A percentile compares a stretch with the other conserved stretches of the same genome.
phyloP scores from a whole-genome alignment of 2,888 invertebrate genomes.

The Ophonus ardosiacus region DNA sequence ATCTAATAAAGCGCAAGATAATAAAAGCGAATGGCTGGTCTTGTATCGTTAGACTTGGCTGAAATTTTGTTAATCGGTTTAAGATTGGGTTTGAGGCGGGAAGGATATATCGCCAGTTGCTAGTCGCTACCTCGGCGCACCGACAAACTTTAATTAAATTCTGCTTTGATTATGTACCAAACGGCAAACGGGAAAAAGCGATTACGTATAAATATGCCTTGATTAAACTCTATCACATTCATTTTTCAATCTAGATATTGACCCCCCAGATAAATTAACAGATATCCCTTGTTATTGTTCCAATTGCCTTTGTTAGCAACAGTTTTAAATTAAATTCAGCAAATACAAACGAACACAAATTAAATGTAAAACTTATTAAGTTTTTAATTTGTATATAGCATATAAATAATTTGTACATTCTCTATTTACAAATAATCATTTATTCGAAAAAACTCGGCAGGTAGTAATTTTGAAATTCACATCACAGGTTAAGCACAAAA shows the following conservation, averaged over 20 bases:
- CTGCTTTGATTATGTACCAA: constrained; percentile 74
- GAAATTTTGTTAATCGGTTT: constrained; percentile 75
- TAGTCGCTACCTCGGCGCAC: constrained; percentile 64
- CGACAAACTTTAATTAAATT: constrained; percentile 75
- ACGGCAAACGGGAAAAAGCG: constrained; percentile 72
- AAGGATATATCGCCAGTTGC: constrained; percentile 67
- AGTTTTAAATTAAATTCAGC: not conserved
- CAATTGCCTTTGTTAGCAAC: not conserved
- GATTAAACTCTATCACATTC: constrained; percentile 73
- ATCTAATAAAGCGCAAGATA: constrained; percentile 68
- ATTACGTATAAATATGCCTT: constrained; percentile 74
- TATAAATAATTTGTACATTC: too few relatives aligned
- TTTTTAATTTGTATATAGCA: too few relatives aligned
- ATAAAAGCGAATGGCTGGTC: constrained; percentile 67
- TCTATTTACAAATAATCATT: too few relatives aligned
- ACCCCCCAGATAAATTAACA: not conserved
- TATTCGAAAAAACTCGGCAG: too few relatives aligned
- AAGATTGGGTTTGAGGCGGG: constrained; percentile 73
- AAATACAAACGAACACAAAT: not conserved
- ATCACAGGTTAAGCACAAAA: too few relatives aligned
- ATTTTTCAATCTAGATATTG: constrained; percentile 68
- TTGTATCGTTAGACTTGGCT: constrained; percentile 66
- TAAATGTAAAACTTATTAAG: too few relatives aligned
- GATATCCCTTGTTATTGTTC: not conserved
- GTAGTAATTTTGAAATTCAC: too few relatives aligned